phyloP scores from a whole-genome alignment of 1,140 invertebrate species.

The Bombus sylvicola region DNA sequence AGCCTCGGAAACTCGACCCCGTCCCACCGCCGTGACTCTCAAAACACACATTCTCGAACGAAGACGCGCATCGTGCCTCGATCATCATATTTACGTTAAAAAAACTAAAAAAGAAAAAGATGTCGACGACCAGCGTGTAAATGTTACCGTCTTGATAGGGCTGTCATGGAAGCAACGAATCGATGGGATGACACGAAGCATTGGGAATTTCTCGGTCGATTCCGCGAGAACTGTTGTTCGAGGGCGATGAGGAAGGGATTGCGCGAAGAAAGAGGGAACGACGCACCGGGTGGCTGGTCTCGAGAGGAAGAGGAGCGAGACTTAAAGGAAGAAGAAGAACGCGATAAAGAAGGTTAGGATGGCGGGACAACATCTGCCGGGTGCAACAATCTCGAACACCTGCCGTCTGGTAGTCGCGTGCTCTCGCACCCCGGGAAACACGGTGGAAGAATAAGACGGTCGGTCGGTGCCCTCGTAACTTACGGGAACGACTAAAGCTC shows the following conservation, averaged over 20 bases:
- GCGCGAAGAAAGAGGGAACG: constrained; percentile 27
- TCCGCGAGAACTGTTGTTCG: constrained; percentile 37
- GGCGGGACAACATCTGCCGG: constrained; percentile 76
- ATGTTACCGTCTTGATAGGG: background rate
- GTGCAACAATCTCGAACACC: constrained; percentile 79
- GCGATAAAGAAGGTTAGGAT: constrained; percentile 61
- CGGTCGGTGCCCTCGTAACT: constrained; percentile 65
- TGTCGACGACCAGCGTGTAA: background rate
- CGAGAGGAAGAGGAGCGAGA: constrained; percentile 31
- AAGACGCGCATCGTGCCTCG: background rate
- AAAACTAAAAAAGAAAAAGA: no score
- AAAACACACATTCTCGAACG: background rate
- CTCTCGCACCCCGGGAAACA: constrained; percentile 70
- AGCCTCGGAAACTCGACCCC: no score
- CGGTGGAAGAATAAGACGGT: constrained; percentile 67
- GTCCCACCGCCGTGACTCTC: no score
- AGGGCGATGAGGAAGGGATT: constrained; percentile 18
- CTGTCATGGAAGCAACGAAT: background rate
- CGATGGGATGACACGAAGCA: constrained; percentile 40
- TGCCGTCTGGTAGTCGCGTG: constrained; percentile 80
- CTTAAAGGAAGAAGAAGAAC: constrained; percentile 44
- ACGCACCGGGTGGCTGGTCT: constrained; percentile 41
- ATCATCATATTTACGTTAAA: background rate
- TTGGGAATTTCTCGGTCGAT: constrained; percentile 53
- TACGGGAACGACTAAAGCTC: constrained; percentile 37